Conservation (phyloP, 2,888 invertebrate species). For the Clunio marinus region DNA sequence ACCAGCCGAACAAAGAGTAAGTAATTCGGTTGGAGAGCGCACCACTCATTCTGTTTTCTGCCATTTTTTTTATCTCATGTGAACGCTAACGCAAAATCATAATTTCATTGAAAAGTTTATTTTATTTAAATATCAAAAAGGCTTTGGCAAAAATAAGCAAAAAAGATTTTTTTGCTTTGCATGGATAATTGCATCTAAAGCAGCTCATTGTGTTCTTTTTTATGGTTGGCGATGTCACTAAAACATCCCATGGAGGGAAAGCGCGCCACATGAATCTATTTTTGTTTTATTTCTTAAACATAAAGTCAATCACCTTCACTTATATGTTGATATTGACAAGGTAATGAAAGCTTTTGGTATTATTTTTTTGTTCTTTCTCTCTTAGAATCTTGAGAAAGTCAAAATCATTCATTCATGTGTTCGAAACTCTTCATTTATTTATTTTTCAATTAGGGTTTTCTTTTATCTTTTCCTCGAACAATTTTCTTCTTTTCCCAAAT, state of each 20-base stretch:
- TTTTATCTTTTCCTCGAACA: background rate
- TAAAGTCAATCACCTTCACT: too few species aligned
- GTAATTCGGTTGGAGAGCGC: conserved; percentile 49
- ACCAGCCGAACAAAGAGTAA: conserved; percentile 91
- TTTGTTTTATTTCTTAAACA: too few species aligned
- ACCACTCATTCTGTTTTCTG: background rate
- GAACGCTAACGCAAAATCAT: conserved; percentile 13
- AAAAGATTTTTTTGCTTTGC: conserved; percentile 10
- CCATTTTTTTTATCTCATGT: background rate
- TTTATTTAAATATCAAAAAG: background rate
- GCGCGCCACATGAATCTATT: background rate
- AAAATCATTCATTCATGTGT: too few species aligned
- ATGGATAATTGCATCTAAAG: background rate
- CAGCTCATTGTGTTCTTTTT: conserved; percentile 1
- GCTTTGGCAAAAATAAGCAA: conserved; percentile 14
- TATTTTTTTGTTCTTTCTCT: too few species aligned
- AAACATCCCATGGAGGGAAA: background rate
- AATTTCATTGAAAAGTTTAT: conserved; percentile 9
- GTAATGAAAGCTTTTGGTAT: too few species aligned
- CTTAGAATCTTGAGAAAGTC: too few species aligned
- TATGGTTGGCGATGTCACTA: background rate
- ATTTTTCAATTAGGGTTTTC: too few species aligned
- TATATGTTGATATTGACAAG: too few species aligned
- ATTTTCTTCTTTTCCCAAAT: background rate
- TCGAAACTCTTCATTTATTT: too few species aligned